Base-by-base conservation (phyloP, 1,140 invertebrate genomes). In the Ceratina australensis region DNA sequence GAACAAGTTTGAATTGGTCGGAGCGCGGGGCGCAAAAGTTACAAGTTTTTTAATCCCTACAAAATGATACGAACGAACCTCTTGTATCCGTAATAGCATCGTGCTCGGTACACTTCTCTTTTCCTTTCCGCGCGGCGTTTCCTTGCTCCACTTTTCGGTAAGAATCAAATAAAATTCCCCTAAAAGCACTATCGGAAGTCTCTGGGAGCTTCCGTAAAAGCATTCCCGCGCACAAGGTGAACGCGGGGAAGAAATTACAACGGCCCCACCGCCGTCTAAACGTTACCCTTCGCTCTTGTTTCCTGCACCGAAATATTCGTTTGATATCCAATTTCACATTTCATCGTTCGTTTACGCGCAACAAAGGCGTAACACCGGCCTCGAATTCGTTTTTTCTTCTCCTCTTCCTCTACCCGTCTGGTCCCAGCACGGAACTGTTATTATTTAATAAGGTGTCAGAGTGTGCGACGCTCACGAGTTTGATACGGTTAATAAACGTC, bases 91-190 rank as follows among this genome's bases (percentile, higher is more conserved):
- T 67, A 65, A 71, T 72, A 66, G 66, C 54, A 72, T 77, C 60
- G 15, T n/a, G 49, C 33, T 28, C 49, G 33, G 33, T 33, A 18
- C 47, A 15, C 28, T 67, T 26, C 68, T 47, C 33, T 15, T 50
- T 26, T 52, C 49, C 22, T 52, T 33, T 42, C 28, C 20, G 3
- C 24, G n/a, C 52, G 26, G 64, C 54, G 50, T 73, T 81, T 80
- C 82, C 74, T 80, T 82, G 79, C 72, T 84, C 82, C 75, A 85
- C 79, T 84, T 74, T 85, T 81, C 79, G 72, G 66, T 54, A 84
- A 75, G 69, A 85, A 85, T 84, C 83, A 78, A 84, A 84, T 84
- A 78, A 80, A 85, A 85, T 81, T 61, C 66, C 72, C 57, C 65
- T 68, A 59, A 74, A 84, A 81, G 76, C 69, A 80, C 73, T 81